Evolutionary conservation across 2,888 invertebrate genomes (phyloP).

Genomic region (Acanthopleura granulata): DNA sequence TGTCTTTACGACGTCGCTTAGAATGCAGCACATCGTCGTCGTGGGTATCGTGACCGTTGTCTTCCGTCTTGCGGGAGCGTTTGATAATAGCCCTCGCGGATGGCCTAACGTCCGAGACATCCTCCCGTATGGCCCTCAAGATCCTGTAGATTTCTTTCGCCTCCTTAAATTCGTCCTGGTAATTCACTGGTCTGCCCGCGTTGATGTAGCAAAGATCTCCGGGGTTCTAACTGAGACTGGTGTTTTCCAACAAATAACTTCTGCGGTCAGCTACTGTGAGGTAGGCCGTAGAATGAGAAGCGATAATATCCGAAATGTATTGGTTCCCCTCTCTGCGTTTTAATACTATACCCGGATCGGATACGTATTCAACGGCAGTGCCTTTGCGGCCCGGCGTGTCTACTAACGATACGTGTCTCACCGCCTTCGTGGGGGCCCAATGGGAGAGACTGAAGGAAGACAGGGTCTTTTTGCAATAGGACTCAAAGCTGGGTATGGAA

Average conservation of each 20-base stretch:
- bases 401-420: not conserved
- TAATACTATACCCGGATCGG: not conserved
- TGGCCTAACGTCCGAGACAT: not conserved
- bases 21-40: not conserved
- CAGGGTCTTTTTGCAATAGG: not conserved
- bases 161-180: not conserved
- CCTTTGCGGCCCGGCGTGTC: not conserved
- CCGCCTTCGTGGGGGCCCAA: not conserved
- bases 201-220: not conserved
- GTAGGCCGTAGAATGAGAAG: not conserved
- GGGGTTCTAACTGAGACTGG: not conserved
- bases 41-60: not conserved
- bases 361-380: not conserved
- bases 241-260: not conserved
- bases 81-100: not conserved
- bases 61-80: conserved; percentile 1
- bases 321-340: not conserved
- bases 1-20: not conserved
- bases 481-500: not conserved
- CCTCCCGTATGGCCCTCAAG: not conserved
- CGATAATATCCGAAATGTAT: conserved; percentile 1
- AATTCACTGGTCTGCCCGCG: not conserved
- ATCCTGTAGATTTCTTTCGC: not conserved
- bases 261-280: not conserved
- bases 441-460: not conserved